Evolutionary conservation across 2,113 vertebrate species (phyloP), one percentile per base, ranked within the genome.

Genomic region (Tonatia bakeri): DNA sequence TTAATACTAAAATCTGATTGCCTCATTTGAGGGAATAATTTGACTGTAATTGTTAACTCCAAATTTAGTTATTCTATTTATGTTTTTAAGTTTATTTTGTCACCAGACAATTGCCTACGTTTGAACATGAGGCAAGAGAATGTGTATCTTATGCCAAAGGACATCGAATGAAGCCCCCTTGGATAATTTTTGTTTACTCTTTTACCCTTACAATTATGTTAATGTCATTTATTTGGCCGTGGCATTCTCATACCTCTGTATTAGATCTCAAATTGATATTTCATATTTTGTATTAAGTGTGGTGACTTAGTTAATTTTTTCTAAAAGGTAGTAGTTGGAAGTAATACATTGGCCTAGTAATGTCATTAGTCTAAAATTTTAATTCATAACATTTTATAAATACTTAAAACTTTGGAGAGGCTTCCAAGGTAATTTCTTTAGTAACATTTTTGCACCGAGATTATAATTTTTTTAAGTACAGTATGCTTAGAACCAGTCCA

Each of bases 301-400:
- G 54, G 77, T 90, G 17, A 85, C 10, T 96, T 4, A 59, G 70
- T 88, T 94, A 92, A 77, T 87, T 83, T 43, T 86, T 73, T 73
- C 40, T 1, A 45, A 90, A 82, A 76, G 3, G 38, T 73, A 47
- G 17, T 87, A 47, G 36, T 28, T 83, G 3, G 31, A 80, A 80
- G 17, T 80, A 87, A 59, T 80, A 45, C 52, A 38, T 22, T 77
- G 72, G 28, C 13, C 47, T 64, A 16, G 20, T 77, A 76, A 69
- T 96, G 31, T 73, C 31, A n/a, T n/a, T n/a, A 87, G 13, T 69
- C 91, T 96, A 70, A 15, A 87, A 14, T 89, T 84, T 95, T 89
- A 85, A 96, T 97, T 92, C 38, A 86, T 11, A 75, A 69, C 50
- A 94, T 79, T 95, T 73, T 77, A 20, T 54, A 77, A 80, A 61